Percentiles rank a stretch among this genome's conserved stretches.
phyloP scores from a whole-genome alignment of 2,113 vertebrate genomes.

The Dicerorhinus sumatrensis region DNA sequence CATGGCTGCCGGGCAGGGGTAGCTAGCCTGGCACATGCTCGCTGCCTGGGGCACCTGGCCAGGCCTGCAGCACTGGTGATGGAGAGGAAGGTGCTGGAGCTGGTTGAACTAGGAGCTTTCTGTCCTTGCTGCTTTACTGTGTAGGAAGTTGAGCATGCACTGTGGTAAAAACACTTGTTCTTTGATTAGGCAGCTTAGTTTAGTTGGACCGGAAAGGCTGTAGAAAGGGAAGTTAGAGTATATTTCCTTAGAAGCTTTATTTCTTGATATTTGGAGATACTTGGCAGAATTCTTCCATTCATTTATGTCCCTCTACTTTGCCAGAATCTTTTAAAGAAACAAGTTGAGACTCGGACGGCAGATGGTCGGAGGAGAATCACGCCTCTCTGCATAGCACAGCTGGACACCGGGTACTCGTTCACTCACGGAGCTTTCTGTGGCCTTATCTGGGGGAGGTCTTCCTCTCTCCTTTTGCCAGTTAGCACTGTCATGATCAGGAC shows the following conservation, averaged over 20 bases:
- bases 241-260: background rate
- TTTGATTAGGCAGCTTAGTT: background rate
- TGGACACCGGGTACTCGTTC: slow-evolving; percentile 96
- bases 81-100: background rate
- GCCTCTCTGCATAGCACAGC: slow-evolving; percentile 97
- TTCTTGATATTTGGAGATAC: background rate
- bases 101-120: background rate
- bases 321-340: slow-evolving; percentile 99
- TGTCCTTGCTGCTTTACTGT: background rate
- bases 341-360: slow-evolving; percentile 97
- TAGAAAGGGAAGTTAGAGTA: background rate
- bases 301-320: slow-evolving; percentile 57
- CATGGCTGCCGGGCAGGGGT: background rate
- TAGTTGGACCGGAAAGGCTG: background rate
- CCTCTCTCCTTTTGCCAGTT: background rate
- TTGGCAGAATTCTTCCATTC: slow-evolving; percentile 5
- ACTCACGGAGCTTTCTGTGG: slow-evolving; percentile 48
- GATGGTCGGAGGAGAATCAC: slow-evolving; percentile 98
- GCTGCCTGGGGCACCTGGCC: background rate
- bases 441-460: slow-evolving; percentile 42
- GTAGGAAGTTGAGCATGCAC: background rate
- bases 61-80: background rate
- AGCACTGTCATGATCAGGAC: background rate
- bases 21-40: background rate
- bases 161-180: background rate